Conservation (phyloP, 2,888 invertebrate species). For the Coecobrya sp. region DNA sequence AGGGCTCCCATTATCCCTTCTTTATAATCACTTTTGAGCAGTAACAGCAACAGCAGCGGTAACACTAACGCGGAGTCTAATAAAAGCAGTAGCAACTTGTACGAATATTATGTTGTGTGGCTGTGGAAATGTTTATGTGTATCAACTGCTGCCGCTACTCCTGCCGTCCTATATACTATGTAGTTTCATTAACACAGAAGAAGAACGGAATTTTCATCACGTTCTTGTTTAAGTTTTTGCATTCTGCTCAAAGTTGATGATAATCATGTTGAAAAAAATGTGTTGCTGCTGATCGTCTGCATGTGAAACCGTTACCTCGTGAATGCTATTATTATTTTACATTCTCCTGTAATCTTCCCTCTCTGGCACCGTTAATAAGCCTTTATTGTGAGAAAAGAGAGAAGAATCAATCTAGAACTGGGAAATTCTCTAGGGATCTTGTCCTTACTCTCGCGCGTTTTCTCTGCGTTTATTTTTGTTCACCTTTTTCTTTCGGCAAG, state of each 20-base stretch:
- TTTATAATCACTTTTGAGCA: slow-evolving; percentile 61
- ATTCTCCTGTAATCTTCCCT: background rate
- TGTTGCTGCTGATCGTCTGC: background rate
- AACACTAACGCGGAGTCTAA: background rate
- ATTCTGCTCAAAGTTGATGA: slow-evolving; percentile 28
- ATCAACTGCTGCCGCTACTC: background rate
- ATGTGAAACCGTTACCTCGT: background rate
- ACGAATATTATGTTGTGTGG: slow-evolving; percentile 26
- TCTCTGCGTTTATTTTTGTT: slow-evolving; percentile 30
- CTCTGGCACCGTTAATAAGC: slow-evolving; percentile 29
- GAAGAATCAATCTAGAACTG: slow-evolving; percentile 54
- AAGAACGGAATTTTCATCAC: background rate
- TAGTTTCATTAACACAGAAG: slow-evolving; percentile 33
- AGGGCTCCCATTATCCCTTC: slow-evolving; percentile 54
- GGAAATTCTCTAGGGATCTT: slow-evolving; percentile 42
- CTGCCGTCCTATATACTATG: background rate
- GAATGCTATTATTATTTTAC: background rate
- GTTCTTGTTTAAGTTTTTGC: slow-evolving; percentile 43
- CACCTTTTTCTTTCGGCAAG: slow-evolving; percentile 15
- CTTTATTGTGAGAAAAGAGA: slow-evolving; percentile 3
- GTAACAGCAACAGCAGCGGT: background rate
- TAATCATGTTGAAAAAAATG: slow-evolving; percentile 23
- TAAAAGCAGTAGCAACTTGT: slow-evolving; percentile 11
- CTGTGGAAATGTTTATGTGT: background rate
- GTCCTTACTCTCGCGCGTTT: background rate